These are phyloP conservation scores for Oreonectes daqikongensis DNA, from an alignment of 2,797 vertebrate genomes.

Conservation along the genomic window DNA sequence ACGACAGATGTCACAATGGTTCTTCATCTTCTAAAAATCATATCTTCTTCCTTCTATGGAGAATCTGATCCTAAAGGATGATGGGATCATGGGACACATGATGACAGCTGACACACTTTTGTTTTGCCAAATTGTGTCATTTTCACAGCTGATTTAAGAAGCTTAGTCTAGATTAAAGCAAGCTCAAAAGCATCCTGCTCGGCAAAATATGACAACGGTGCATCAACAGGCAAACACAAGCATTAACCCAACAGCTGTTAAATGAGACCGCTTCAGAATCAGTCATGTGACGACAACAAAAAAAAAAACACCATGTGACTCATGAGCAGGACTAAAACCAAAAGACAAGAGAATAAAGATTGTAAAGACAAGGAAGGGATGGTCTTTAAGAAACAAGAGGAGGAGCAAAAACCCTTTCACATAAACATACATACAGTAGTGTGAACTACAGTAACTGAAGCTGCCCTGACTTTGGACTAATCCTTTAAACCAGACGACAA, in stretches of 20 bases:
- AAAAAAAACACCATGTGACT: constrained; percentile 21
- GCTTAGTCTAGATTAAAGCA: constrained; percentile 71
- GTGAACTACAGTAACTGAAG: not conserved
- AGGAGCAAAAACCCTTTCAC: constrained; percentile 18
- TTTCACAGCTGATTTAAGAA: constrained; percentile 65
- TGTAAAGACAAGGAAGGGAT: not conserved
- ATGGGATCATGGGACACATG: constrained; percentile 42
- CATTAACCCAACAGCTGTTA: constrained; percentile 23
- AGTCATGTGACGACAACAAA: constrained; percentile 43
- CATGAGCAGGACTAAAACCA: constrained; percentile 1
- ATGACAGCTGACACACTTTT: constrained; percentile 16
- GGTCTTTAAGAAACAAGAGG: not conserved
- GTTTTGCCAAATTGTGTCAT: constrained; percentile 29
- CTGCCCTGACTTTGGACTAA: constrained; percentile 3
- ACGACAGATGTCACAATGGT: not conserved
- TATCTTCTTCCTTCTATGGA: not conserved
- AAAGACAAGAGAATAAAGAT: not conserved
- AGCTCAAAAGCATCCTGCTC: constrained; percentile 61
- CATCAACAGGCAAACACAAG: constrained; percentile 32
- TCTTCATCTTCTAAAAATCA: constrained; percentile 4
- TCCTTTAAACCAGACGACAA: constrained; percentile 17
- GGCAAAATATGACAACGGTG: constrained; percentile 43
- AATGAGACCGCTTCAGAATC: constrained; percentile 6
- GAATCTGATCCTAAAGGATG: constrained; percentile 55
- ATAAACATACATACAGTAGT: not conserved